Base-by-base conservation (phyloP, 2,888 invertebrate genomes). In the Julus scandinavius region DNA sequence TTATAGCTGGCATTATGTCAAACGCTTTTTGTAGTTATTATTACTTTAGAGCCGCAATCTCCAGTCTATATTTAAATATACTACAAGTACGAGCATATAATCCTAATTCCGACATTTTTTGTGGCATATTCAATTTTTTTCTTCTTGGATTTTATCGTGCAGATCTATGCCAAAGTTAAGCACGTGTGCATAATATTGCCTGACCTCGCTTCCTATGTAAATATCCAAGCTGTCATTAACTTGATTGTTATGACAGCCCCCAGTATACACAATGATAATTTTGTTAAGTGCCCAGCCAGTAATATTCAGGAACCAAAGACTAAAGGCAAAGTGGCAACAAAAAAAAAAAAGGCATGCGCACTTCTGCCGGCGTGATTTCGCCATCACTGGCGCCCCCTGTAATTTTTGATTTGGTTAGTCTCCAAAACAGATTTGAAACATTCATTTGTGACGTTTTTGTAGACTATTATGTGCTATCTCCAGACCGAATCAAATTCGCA, bases 141-240 rank as follows among this genome's bases (percentile, higher is more conserved):
- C 3, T 3, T 72, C 29, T 20, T 72, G 58, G 58, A 58, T 20
- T 72, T 63, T 72, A 72, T 72, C 72, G 72, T 20, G 9, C 72
- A 29, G 20, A 72, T 72, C 72, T 72, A 11, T 72, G 72, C 72
- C 72, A 72, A 72, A 72, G 72, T 72, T 72, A 72, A 72, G 72
- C 72, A 72, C 72, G 72, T 72, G 72, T 72, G 29, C 72, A 72
- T 72, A 72, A 72, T 72, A 72, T 72, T 72, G 4, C 72, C 29
- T 72, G 72, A 72, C 72, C 72, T 72, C 72, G 72, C 72, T 72
- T 72, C 72, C 72, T 72, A 72, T 72, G 72, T 72, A 72, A 72
- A 72, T 72, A 72, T 72, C 72, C 72, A 5, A 72, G 29, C 72
- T 72, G 72, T 72, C 72, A 72, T 72, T 72, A 72, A 72, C 72